phyloP scores from a whole-genome alignment of 1,140 invertebrate genomes.

The Drosophila equinoxialis region DNA sequence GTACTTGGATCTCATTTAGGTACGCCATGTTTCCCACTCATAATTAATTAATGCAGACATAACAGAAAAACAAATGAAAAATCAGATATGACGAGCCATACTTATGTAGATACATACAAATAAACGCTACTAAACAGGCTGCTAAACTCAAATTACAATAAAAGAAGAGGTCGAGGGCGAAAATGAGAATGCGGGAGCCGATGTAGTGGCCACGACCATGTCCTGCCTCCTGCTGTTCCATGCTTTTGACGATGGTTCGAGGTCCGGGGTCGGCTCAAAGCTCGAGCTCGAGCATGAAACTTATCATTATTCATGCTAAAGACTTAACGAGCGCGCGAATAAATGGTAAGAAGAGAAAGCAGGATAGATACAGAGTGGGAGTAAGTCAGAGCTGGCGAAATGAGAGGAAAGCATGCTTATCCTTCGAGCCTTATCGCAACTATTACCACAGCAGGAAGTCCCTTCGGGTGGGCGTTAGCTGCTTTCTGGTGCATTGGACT shows the following conservation, averaged over 20 bases:
- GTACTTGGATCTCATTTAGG: slow-evolving; percentile 60
- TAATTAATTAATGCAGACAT: slow-evolving; percentile 78
- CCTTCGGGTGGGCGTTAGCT: slow-evolving; percentile 38
- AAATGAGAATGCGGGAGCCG: slow-evolving; percentile 36
- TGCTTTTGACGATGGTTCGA: slow-evolving; percentile 11
- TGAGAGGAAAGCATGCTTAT: slow-evolving; percentile 1
- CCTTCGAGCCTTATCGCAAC: slow-evolving; percentile 66
- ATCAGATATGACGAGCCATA: slow-evolving; percentile 50
- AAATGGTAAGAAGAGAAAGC: slow-evolving; percentile 26
- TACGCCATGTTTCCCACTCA: slow-evolving; percentile 62
- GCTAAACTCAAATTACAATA: slow-evolving; percentile 57
- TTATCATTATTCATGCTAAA: slow-evolving; percentile 83
- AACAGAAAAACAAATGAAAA: slow-evolving; percentile 65
- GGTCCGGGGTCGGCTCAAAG: slow-evolving; percentile 7
- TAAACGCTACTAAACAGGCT: slow-evolving; percentile 73
- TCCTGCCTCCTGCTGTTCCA: slow-evolving; percentile 12
- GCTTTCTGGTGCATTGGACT: slow-evolving; percentile 1
- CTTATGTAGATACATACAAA: slow-evolving; percentile 57
- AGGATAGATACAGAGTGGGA: neutral
- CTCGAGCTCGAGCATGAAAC: slow-evolving; percentile 57
- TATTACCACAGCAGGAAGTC: slow-evolving; percentile 64
- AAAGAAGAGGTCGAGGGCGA: slow-evolving; percentile 24
- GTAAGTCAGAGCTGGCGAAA: neutral
- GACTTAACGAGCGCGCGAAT: slow-evolving; percentile 77
- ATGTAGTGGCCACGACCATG: slow-evolving; percentile 52